phyloP scores from a whole-genome alignment of 2,888 invertebrate genomes.

The Pharmacophagus antenor region DNA sequence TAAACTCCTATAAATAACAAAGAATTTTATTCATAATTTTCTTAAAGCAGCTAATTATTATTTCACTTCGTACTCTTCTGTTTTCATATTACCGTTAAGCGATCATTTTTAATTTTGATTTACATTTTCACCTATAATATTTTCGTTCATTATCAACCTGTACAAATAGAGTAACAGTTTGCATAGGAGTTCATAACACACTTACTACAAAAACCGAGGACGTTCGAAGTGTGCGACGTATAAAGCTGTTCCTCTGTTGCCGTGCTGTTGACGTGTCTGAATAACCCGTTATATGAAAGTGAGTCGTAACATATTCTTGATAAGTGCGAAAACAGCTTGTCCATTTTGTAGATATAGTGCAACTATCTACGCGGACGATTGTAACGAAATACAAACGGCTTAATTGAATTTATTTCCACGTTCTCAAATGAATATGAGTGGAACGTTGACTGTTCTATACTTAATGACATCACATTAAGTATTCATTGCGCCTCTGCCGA shows the following conservation, averaged over 20 bases:
- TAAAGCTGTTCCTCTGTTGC: constrained; percentile 14
- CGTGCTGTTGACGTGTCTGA: constrained; percentile 10
- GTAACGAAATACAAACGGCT: constrained; percentile 51
- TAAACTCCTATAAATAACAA: no score
- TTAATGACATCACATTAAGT: constrained; percentile 65
- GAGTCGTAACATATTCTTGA: neutral
- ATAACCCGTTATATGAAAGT: constrained; percentile 7
- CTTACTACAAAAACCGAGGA: constrained; percentile 50
- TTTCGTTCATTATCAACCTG: neutral
- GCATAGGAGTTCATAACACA: constrained; percentile 53
- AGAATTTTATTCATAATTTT: no score
- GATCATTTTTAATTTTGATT: no score
- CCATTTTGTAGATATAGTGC: constrained; percentile 35
- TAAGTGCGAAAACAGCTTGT: constrained; percentile 31
- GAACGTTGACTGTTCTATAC: constrained; percentile 52
- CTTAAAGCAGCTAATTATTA: no score
- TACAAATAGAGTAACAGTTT: constrained; percentile 62
- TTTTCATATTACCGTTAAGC: no score
- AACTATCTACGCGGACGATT: constrained; percentile 37
- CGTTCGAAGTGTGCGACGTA: constrained; percentile 26
- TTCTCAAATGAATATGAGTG: constrained; percentile 75
- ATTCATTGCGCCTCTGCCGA: constrained; percentile 65
- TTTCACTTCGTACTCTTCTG: no score
- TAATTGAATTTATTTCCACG: constrained; percentile 78
- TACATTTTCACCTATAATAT: no score